Evolutionary conservation across 2,888 invertebrate species (phyloP).

Genomic region (Microdon myrmicae): DNA sequence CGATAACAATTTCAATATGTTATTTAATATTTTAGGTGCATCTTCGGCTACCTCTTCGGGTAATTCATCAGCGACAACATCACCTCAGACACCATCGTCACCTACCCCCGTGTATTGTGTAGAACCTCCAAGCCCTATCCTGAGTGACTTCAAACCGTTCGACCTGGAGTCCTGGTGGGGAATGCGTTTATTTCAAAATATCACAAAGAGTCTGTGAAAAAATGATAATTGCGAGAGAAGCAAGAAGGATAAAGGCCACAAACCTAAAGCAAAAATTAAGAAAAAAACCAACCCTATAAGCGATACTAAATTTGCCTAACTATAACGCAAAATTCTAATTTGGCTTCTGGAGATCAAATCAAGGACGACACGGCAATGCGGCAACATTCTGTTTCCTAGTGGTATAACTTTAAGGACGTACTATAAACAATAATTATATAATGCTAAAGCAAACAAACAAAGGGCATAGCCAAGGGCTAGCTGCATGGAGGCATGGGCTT

Average conservation of each 20-base stretch:
- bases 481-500: too few species aligned
- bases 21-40: conserved; percentile 28
- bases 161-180: conserved; percentile 94
- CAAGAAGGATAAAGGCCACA: conserved; percentile 1
- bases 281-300: conserved; percentile 5
- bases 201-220: conserved; percentile 79
- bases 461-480: too few species aligned
- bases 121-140: conserved; percentile 76
- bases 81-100: conserved; percentile 62
- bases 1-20: conserved; percentile 22
- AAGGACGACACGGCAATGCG: neutral
- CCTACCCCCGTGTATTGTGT: conserved; percentile 73
- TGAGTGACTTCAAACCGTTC: conserved; percentile 87
- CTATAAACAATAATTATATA: conserved; percentile 4
- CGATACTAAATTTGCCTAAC: too few species aligned
- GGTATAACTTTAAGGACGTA: conserved; percentile 31
- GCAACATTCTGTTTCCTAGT: conserved; percentile 44
- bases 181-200: conserved; percentile 83
- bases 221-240: conserved; percentile 1
- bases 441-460: conserved; percentile 5
- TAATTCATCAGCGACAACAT: conserved; percentile 54
- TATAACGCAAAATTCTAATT: conserved; percentile 29
- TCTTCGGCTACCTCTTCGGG: conserved; percentile 56
- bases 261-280: neutral
- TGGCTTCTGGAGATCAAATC: conserved; percentile 23